Percentiles rank a stretch among this genome's conserved stretches.
phyloP scores from a whole-genome alignment of 1,140 invertebrate genomes.

The Teleopsis dalmanni region DNA sequence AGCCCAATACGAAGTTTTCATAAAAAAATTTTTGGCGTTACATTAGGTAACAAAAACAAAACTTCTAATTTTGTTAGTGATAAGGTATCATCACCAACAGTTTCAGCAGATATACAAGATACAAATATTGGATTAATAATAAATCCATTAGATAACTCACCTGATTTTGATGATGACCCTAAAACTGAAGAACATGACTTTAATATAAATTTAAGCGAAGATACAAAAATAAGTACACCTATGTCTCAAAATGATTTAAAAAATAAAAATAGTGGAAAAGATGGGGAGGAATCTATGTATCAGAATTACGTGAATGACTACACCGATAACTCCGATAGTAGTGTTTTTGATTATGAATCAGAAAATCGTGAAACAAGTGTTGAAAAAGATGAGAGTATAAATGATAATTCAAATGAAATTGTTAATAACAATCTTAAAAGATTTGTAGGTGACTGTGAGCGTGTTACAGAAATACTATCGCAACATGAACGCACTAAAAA shows the following conservation, averaged over 20 bases:
- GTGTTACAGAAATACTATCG: conserved; percentile 29
- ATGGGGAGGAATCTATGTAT: conserved; percentile 6
- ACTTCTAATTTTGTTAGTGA: conserved; percentile 41
- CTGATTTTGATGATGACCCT: conserved; percentile 36
- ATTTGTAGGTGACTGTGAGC: conserved; percentile 36
- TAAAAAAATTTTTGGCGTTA: conserved; percentile 46
- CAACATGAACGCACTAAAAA: conserved; percentile 40
- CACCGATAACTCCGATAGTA: conserved; percentile 39
- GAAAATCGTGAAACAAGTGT: conserved; percentile 35
- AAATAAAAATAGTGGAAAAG: conserved; percentile 5
- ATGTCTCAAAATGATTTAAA: conserved; percentile 1
- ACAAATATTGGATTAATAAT: conserved; percentile 47
- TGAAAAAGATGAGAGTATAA: conserved; percentile 40
- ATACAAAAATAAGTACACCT: neutral
- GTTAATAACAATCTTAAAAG: conserved; percentile 31
- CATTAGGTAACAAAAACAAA: conserved; percentile 40
- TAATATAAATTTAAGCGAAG: too few relatives aligned
- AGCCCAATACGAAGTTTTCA: conserved; percentile 39
- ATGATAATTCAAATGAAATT: conserved; percentile 15
- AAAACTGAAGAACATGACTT: neutral
- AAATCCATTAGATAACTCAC: conserved; percentile 47
- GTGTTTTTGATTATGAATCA: conserved; percentile 38
- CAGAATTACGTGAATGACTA: conserved; percentile 27
- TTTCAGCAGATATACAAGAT: conserved; percentile 14
- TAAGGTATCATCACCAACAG: conserved; percentile 17